Conservation (phyloP, 23 tunicate species). For the Phallusia fumigata region DNA sequence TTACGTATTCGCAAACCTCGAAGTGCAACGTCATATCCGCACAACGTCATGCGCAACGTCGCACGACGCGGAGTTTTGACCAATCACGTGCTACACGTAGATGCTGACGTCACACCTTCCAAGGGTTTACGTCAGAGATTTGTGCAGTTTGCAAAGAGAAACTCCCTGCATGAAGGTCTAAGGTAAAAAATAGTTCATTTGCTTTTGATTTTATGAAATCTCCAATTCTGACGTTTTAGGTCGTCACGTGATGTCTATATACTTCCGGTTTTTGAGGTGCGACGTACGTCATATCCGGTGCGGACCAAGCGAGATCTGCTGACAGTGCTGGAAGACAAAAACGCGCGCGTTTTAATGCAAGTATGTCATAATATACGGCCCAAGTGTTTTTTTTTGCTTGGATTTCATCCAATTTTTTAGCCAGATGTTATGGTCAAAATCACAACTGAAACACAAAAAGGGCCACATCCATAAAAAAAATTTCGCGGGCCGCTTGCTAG, state of each 20-base stretch:
- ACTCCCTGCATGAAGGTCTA: not conserved
- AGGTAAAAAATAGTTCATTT: not conserved
- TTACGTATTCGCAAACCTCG: conserved; percentile 29
- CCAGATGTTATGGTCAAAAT: no score
- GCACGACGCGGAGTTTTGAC: conserved; percentile 71
- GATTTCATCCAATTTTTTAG: not conserved
- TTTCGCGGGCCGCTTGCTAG: no score
- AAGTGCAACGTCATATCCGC: conserved; percentile 48
- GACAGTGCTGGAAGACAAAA: conserved; percentile 26
- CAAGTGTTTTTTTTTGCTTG: no score
- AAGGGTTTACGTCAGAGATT: conserved; percentile 44
- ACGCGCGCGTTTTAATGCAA: conserved; percentile 70
- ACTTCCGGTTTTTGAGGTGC: conserved; percentile 75
- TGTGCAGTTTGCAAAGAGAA: conserved; percentile 23
- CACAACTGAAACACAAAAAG: no score
- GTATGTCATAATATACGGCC: no score
- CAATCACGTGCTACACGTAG: conserved; percentile 53
- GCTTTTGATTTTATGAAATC: not conserved
- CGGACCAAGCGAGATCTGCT: conserved; percentile 35
- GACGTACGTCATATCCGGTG: conserved; percentile 15
- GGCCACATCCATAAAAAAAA: not conserved
- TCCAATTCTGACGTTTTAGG: not conserved
- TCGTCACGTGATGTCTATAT: conserved; percentile 27
- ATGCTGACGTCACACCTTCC: conserved; percentile 68
- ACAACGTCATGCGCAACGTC: conserved; percentile 87